Evolutionary conservation across 1,140 invertebrate species (phyloP), one percentile per base, ranked within the genome.

Genomic region (Globodera rostochiensis): DNA sequence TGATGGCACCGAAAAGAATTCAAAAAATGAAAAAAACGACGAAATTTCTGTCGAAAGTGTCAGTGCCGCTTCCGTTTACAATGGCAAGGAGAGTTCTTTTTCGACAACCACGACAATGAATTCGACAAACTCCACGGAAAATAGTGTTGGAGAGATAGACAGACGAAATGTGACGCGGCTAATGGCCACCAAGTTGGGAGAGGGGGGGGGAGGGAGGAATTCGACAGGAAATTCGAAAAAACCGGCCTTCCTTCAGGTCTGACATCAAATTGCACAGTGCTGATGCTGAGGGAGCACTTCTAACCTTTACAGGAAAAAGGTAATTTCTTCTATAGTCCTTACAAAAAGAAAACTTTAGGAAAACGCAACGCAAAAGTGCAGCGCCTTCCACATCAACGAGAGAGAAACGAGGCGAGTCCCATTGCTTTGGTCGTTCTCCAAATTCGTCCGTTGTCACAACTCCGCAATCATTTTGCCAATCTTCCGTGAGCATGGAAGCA

Each of bases 41-140:
- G 69, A 71, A 71, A 64, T 19, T 19, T 45, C 15, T 9, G 46
- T 71, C 36, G 69, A 71, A 71, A 71, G 25, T 71, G 46, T 71
- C 19, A 71, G 69, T 71, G 69, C 69, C 21, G 69, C 69, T 9
- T 45, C 46, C 8, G 36, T 71, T 45, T 47, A 71, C 25, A 71
- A 71, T 45, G 46, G 13, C 69, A 71, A 45, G 36, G 36, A 45
- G 36, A 71, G 69, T 71, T 71, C 69, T 13, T 45, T 71, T 71
- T 71, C 69, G 36, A 71, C 69, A 45, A 71, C 46, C 11, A 7
- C 67, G 50, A 7, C 50, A 53, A 69, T 45, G 36, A 47, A 45
- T 19, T 47, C 36, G 6, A 71, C 69, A 7, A 71, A 71, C 11
- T 71, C 46, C 69, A 71, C 57, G 11, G 69, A 71, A 71, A 71